Percentiles rank a stretch among this genome's conserved stretches.
phyloP scores from a whole-genome alignment of 92 coral and sea anemone genomes.

The Epizoanthus rinbou region DNA sequence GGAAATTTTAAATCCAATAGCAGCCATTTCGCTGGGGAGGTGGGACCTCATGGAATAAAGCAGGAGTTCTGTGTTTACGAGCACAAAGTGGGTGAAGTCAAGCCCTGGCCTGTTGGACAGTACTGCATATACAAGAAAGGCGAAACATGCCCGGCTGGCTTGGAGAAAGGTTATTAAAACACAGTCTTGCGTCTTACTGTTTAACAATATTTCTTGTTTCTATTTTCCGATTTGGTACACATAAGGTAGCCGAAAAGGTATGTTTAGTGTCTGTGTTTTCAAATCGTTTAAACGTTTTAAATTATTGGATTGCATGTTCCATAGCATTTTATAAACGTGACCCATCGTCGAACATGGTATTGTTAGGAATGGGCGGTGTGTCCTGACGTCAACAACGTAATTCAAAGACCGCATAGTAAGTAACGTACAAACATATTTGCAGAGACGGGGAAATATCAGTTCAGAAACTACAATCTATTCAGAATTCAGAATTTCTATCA shows the following conservation, averaged over 20 bases:
- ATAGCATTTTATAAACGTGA: too few species aligned
- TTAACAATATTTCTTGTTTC: background rate
- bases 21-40: conserved; percentile 74
- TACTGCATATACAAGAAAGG: conserved; percentile 83
- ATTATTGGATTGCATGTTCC: too few species aligned
- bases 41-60: conserved; percentile 69
- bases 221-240: background rate
- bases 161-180: conserved; percentile 57
- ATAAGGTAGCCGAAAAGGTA: background rate
- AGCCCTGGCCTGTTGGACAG: conserved; percentile 80
- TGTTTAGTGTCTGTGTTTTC: too few species aligned
- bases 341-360: too few species aligned
- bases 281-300: too few species aligned
- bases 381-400: too few species aligned
- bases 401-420: too few species aligned
- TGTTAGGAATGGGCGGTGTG: too few species aligned
- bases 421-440: too few species aligned
- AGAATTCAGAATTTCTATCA: too few species aligned
- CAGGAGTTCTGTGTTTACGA: conserved; percentile 83
- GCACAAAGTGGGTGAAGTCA: background rate
- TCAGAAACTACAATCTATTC: too few species aligned
- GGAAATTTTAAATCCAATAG: conserved; percentile 59
- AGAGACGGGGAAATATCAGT: too few species aligned
- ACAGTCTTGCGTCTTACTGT: background rate
- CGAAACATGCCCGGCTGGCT: conserved; percentile 66